Percentiles rank a stretch among this genome's conserved stretches.
phyloP scores from a whole-genome alignment of 2,888 invertebrate species.

The Eupithecia tripunctaria region DNA sequence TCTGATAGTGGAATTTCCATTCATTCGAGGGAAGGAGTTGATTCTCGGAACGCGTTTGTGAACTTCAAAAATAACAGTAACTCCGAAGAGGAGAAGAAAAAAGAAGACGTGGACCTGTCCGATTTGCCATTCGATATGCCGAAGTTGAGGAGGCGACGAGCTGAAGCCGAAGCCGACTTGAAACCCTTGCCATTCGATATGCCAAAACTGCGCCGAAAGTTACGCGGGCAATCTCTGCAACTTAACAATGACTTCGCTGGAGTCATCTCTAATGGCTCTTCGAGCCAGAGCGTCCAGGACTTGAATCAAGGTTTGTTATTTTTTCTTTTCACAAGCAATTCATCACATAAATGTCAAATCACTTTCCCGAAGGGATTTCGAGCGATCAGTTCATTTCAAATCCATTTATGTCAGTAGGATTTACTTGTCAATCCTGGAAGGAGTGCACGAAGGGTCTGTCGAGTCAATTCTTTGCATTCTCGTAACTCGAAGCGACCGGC shows the following conservation, averaged over 20 bases:
- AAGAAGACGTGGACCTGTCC: slow-evolving; percentile 87
- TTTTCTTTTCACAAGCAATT: slow-evolving; percentile 29
- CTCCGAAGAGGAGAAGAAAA: slow-evolving; percentile 77
- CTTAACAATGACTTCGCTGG: slow-evolving; percentile 87
- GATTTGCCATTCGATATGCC: slow-evolving; percentile 96
- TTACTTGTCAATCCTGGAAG: slow-evolving; percentile 66
- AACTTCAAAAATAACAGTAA: slow-evolving; percentile 86
- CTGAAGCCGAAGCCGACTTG: slow-evolving; percentile 91
- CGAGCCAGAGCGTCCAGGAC: slow-evolving; percentile 91
- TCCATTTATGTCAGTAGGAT: slow-evolving; percentile 57
- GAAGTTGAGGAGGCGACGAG: slow-evolving; percentile 89
- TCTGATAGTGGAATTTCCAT: slow-evolving; percentile 95
- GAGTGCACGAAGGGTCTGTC: slow-evolving; percentile 72
- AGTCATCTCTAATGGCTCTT: slow-evolving; percentile 91
- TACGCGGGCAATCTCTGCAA: slow-evolving; percentile 86
- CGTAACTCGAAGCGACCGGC: slow-evolving; percentile 73
- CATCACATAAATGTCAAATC: slow-evolving; percentile 34
- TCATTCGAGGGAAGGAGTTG: slow-evolving; percentile 92
- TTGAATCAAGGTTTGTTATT: slow-evolving; percentile 86
- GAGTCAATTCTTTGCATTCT: slow-evolving; percentile 62
- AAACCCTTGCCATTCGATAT: slow-evolving; percentile 95
- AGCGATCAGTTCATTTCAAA: slow-evolving; percentile 41
- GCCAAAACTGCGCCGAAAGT: slow-evolving; percentile 92
- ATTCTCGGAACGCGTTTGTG: slow-evolving; percentile 86
- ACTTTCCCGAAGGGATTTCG: slow-evolving; percentile 20